Conservation (phyloP, 2,888 invertebrate genomes). For the Marasmarcha lunaedactyla region DNA sequence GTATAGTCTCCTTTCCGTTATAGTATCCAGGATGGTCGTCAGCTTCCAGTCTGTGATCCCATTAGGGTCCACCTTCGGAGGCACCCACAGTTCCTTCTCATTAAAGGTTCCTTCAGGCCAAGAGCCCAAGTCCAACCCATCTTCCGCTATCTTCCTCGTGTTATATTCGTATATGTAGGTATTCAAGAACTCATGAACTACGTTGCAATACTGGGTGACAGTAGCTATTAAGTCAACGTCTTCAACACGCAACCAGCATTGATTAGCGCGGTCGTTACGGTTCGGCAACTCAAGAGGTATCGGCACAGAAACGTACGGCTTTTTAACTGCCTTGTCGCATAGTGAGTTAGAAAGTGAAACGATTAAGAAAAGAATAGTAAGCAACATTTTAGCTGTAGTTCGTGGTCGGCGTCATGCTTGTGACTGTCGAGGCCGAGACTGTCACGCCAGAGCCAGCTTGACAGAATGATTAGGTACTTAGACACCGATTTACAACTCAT, state of each 20-base stretch:
- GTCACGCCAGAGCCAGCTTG: slow-evolving; percentile 41
- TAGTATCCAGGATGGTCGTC: slow-evolving; percentile 45
- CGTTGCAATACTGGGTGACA: slow-evolving; percentile 36
- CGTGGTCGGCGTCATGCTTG: slow-evolving; percentile 45
- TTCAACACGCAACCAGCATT: slow-evolving; percentile 56
- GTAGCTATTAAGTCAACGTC: slow-evolving; percentile 50
- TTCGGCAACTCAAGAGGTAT: slow-evolving; percentile 48
- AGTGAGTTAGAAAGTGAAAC: slow-evolving; percentile 22
- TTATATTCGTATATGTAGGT: slow-evolving; percentile 51
- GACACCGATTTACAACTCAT: slow-evolving; percentile 45
- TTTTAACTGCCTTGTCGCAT: slow-evolving; percentile 23
- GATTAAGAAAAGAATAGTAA: slow-evolving; percentile 22
- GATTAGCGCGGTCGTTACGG: slow-evolving; percentile 50
- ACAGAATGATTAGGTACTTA: slow-evolving; percentile 45
- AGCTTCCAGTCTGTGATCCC: slow-evolving; percentile 41
- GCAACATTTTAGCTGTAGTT: slow-evolving; percentile 60
- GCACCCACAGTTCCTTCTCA: neutral
- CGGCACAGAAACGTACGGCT: slow-evolving; percentile 33
- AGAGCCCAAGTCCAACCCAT: slow-evolving; percentile 43
- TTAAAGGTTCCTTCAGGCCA: slow-evolving; percentile 36
- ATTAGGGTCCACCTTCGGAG: slow-evolving; percentile 15
- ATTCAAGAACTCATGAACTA: slow-evolving; percentile 39
- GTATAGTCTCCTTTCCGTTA: slow-evolving; percentile 41
- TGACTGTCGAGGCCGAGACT: slow-evolving; percentile 39
- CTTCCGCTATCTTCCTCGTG: slow-evolving; percentile 43